A percentile compares a stretch with the other conserved stretches of the same genome.
phyloP scores from a whole-genome alignment of 2,113 vertebrate genomes.

The Thomomys bottae region DNA sequence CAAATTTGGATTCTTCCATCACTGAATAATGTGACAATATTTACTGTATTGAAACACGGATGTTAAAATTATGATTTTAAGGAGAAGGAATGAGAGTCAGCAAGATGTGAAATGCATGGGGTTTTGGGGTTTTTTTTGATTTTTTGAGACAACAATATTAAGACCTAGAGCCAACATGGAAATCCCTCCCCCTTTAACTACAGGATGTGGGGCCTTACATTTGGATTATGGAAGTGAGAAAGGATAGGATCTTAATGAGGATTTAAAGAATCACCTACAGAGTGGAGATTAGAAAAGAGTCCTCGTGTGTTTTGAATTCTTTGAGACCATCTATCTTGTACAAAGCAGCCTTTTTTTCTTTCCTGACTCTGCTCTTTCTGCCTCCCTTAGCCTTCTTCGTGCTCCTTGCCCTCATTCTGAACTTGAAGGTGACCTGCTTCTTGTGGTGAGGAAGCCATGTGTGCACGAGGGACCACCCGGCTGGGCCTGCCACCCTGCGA shows the following conservation, averaged over 20 bases:
- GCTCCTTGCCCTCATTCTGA: conserved; percentile 72
- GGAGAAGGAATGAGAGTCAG: neutral
- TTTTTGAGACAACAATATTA: conserved; percentile 31
- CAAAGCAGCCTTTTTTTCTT: conserved; percentile 84
- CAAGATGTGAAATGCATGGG: neutral
- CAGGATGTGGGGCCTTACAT: conserved; percentile 83
- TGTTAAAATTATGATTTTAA: conserved; percentile 36
- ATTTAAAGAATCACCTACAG: conserved; percentile 78
- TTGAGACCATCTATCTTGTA: conserved; percentile 82
- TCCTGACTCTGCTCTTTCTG: conserved; percentile 53
- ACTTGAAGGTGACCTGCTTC: conserved; percentile 89
- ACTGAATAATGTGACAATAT: neutral
- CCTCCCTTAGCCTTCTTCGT: conserved; percentile 49
- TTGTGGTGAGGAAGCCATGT: conserved; percentile 81
- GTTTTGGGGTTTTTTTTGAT: no score
- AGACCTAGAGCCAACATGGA: conserved; percentile 31
- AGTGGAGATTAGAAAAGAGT: conserved; percentile 83
- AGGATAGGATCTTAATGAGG: conserved; percentile 78
- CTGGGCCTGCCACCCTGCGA: conserved; percentile 82
- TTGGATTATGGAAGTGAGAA: conserved; percentile 82
- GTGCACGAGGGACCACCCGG: conserved; percentile 86
- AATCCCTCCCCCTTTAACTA: neutral
- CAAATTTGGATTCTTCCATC: conserved; percentile 1
- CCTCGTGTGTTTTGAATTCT: conserved; percentile 79
- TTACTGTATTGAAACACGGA: neutral